Conservation (phyloP, 2,888 invertebrate genomes). For the Athalia circularis region DNA sequence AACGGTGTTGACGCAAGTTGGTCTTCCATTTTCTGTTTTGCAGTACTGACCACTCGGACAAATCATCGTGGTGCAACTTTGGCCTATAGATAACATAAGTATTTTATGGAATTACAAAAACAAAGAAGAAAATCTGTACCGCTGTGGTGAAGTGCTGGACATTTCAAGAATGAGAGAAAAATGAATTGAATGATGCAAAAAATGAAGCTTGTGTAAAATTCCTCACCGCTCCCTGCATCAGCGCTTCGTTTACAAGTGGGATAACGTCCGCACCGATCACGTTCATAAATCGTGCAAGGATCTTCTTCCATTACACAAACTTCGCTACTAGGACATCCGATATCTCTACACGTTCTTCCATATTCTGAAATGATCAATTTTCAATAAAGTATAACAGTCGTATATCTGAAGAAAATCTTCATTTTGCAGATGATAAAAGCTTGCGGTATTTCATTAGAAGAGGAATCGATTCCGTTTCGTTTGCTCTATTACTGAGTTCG, state of each 20-base stretch:
- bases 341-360: conserved; percentile 86
- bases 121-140: background rate
- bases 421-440: too few species aligned
- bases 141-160: too few species aligned
- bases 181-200: too few species aligned
- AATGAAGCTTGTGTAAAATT: background rate
- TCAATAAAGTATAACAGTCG: background rate
- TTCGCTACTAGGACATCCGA: conserved; percentile 84
- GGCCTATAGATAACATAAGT: conserved; percentile 50
- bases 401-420: too few species aligned
- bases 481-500: too few species aligned
- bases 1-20: conserved; percentile 64
- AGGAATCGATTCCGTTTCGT: too few species aligned
- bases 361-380: conserved; percentile 78
- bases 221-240: conserved; percentile 64
- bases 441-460: too few species aligned
- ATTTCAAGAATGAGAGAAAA: too few species aligned
- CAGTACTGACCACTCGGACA: conserved; percentile 67
- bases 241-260: conserved; percentile 79
- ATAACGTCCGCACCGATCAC: conserved; percentile 80
- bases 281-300: conserved; percentile 75
- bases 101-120: background rate
- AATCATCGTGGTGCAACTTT: conserved; percentile 62
- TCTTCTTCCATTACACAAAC: conserved; percentile 84
- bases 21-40: conserved; percentile 63